Percentiles rank a stretch among this genome's conserved stretches.
phyloP scores from a whole-genome alignment of 2,113 vertebrate species.

The Oreocharis arfaki region DNA sequence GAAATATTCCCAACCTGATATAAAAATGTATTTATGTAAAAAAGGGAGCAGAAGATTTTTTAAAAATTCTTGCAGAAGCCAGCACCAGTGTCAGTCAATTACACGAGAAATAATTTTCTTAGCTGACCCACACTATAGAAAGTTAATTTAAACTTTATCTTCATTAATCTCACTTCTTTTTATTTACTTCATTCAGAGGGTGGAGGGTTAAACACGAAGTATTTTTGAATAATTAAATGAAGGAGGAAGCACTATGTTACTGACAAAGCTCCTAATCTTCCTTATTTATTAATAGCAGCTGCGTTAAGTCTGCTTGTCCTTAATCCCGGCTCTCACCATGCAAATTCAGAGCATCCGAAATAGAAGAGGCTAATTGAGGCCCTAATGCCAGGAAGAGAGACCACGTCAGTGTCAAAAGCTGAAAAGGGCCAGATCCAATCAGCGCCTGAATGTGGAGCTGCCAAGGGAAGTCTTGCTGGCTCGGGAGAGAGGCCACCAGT shows the following conservation, averaged over 20 bases:
- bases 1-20: constrained; percentile 31
- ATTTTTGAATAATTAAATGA: constrained; percentile 66
- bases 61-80: neutral
- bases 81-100: neutral
- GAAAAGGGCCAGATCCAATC: neutral
- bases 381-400: constrained; percentile 14
- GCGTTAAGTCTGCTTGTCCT: constrained; percentile 51
- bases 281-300: constrained; percentile 67
- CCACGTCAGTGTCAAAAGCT: neutral
- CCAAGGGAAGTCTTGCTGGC: neutral
- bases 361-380: constrained; percentile 56
- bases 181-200: constrained; percentile 57
- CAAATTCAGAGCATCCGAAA: constrained; percentile 44
- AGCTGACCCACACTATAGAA: neutral
- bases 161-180: constrained; percentile 47
- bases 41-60: neutral
- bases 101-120: constrained; percentile 20
- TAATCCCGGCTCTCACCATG: constrained; percentile 52
- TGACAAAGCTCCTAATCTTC: constrained; percentile 67
- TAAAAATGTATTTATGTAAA: constrained; percentile 50
- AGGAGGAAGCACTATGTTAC: constrained; percentile 50
- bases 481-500: rapidly evolving
- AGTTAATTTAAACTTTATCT: constrained; percentile 71
- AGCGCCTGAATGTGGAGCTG: rapidly evolving
- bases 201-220: constrained; percentile 38